phyloP scores from a whole-genome alignment of 2,113 vertebrate genomes.

The Antechinus stuartii region DNA sequence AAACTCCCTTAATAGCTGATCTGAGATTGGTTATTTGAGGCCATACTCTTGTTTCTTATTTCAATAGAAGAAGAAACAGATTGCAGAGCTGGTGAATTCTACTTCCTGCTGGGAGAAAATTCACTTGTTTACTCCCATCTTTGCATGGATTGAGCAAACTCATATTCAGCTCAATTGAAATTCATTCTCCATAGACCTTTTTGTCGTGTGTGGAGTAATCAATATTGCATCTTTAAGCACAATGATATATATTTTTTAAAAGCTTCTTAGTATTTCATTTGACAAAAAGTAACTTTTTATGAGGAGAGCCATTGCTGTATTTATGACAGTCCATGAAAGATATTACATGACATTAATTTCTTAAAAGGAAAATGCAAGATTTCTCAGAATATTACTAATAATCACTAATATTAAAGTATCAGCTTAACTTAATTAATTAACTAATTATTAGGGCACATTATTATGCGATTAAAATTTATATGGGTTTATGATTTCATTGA shows the following conservation, averaged over 20 bases:
- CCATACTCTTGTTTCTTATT: neutral
- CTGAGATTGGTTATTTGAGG: neutral
- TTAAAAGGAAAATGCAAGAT: slow-evolving; percentile 59
- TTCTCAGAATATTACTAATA: slow-evolving; percentile 56
- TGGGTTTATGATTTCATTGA: neutral
- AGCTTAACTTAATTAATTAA: slow-evolving; percentile 52
- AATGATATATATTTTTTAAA: neutral
- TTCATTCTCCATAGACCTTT: neutral
- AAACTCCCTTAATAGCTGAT: neutral
- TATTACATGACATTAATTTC: slow-evolving; percentile 57
- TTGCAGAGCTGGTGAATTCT: neutral
- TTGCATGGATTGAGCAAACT: neutral
- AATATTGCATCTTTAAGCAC: slow-evolving; percentile 22
- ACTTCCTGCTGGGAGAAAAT: neutral
- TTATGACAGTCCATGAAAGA: slow-evolving; percentile 38
- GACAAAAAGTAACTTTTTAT: slow-evolving; percentile 52
- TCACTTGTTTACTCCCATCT: neutral
- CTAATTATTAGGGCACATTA: slow-evolving; percentile 59
- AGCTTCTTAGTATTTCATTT: slow-evolving; percentile 25
- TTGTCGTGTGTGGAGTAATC: slow-evolving; percentile 10
- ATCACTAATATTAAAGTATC: slow-evolving; percentile 56
- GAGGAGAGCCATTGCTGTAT: neutral
- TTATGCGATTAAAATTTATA: slow-evolving; percentile 72
- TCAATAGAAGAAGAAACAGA: neutral
- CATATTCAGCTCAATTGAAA: neutral